Evolutionary conservation across 2,113 vertebrate genomes (phyloP).

Genomic region (Saccopteryx bilineata): DNA sequence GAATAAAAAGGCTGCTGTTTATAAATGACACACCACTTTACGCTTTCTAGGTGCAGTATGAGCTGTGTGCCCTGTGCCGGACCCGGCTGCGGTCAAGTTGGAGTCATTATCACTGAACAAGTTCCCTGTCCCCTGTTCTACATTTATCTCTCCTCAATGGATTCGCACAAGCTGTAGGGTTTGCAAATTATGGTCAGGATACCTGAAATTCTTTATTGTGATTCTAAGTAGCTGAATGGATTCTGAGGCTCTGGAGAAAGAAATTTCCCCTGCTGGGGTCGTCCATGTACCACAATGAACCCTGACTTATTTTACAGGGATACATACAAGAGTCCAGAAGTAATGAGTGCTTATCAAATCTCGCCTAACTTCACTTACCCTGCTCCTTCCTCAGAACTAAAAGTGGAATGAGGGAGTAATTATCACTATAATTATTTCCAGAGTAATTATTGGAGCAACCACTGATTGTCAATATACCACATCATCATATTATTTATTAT

Average conservation of each 20-base stretch:
- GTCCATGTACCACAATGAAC: not conserved
- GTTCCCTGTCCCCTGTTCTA: not conserved
- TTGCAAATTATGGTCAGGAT: not conserved
- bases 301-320: not conserved
- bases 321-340: not conserved
- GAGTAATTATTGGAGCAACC: not conserved
- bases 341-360: not conserved
- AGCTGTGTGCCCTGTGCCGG: not conserved
- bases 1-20: slow-evolving; percentile 51
- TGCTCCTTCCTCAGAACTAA: slow-evolving; percentile 7
- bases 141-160: not conserved
- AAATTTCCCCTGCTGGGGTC: not conserved
- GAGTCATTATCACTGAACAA: not conserved
- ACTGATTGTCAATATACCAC: not conserved
- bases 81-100: not conserved
- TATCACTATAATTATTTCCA: slow-evolving; percentile 30
- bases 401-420: not conserved
- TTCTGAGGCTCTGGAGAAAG: not conserved
- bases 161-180: not conserved
- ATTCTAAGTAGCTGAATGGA: not conserved
- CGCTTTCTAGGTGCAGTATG: slow-evolving; percentile 23
- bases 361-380: not conserved
- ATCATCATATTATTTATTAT: slow-evolving; percentile 17
- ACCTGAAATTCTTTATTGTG: not conserved
- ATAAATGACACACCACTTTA: slow-evolving; percentile 52